Conservation (phyloP, 2,888 invertebrate species). For the Andrena fulva region DNA sequence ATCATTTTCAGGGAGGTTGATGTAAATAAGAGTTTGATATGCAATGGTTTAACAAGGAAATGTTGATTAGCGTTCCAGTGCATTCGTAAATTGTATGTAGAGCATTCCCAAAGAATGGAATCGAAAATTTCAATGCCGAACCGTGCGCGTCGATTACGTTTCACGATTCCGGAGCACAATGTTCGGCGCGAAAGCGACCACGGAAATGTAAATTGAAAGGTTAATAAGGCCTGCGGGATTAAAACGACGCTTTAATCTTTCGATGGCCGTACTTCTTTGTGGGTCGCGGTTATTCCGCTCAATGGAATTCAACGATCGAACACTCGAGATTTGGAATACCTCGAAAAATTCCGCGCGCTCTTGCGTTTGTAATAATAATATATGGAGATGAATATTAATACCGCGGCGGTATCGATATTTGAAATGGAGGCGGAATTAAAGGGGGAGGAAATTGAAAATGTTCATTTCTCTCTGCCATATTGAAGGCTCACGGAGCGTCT, state of each 20-base stretch:
- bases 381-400: not conserved
- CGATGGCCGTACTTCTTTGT: not conserved
- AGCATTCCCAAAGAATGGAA: not conserved
- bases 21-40: not conserved
- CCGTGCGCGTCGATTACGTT: not conserved
- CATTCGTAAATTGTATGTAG: not conserved
- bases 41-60: not conserved
- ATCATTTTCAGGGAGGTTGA: not conserved
- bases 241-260: constrained; percentile 10
- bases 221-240: constrained; percentile 15
- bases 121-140: not conserved
- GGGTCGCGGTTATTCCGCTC: not conserved
- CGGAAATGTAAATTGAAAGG: constrained; percentile 31
- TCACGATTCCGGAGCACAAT: constrained; percentile 6
- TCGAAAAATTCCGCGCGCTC: not conserved
- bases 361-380: constrained; percentile 12
- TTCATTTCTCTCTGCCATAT: not conserved
- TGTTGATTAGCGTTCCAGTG: not conserved
- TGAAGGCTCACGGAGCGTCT: not conserved
- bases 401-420: not conserved
- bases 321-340: not conserved
- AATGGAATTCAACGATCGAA: constrained; percentile 12
- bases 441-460: not conserved
- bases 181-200: constrained; percentile 7
- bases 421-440: not conserved